These are phyloP conservation scores for Rhabditoides inermis DNA, from an alignment of 2,888 invertebrate species.

Conservation along the genomic window DNA sequence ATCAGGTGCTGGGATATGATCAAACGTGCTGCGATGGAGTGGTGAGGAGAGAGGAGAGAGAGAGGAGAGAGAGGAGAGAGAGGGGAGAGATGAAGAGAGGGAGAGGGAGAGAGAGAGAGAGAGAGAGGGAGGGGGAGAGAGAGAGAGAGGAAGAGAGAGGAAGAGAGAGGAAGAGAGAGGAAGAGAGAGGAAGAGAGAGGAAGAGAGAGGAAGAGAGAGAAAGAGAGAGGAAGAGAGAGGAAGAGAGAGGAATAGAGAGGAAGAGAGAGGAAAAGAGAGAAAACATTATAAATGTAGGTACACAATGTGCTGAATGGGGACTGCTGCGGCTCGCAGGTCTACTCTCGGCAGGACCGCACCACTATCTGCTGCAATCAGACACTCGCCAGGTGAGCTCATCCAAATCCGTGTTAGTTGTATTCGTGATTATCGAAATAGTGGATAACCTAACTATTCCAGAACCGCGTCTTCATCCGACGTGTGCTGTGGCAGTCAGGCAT, in stretches of 20 bases:
- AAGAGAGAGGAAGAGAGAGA: not conserved
- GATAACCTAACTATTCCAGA: constrained; percentile 7
- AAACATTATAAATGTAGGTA: constrained; percentile 22
- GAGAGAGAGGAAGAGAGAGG: not conserved
- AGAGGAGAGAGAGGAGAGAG: not conserved
- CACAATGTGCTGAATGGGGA: constrained; percentile 47
- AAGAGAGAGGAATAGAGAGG: not conserved
- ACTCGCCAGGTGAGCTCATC: constrained; percentile 15
- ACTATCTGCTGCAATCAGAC: constrained; percentile 41
- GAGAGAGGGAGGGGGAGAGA: not conserved
- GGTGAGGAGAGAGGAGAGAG: constrained; percentile 16
- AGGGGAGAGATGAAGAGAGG: too few relatives aligned
- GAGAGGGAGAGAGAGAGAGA: not conserved
- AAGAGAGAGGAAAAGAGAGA: not conserved
- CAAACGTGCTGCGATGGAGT: constrained; percentile 48
- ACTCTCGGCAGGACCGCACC: constrained; percentile 24
- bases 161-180: not conserved
- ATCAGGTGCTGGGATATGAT: constrained; percentile 43
- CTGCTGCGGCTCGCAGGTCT: constrained; percentile 47
- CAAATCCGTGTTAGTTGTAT: not conserved
- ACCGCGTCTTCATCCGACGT: constrained; percentile 19
- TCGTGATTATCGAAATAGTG: constrained; percentile 1
- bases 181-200: not conserved
- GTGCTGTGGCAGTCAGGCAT: constrained; percentile 42
- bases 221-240: constrained; percentile 1